These are phyloP conservation scores for Trypoxylon attenuatum DNA, from an alignment of 2,888 invertebrate genomes.

Conservation along the genomic window DNA sequence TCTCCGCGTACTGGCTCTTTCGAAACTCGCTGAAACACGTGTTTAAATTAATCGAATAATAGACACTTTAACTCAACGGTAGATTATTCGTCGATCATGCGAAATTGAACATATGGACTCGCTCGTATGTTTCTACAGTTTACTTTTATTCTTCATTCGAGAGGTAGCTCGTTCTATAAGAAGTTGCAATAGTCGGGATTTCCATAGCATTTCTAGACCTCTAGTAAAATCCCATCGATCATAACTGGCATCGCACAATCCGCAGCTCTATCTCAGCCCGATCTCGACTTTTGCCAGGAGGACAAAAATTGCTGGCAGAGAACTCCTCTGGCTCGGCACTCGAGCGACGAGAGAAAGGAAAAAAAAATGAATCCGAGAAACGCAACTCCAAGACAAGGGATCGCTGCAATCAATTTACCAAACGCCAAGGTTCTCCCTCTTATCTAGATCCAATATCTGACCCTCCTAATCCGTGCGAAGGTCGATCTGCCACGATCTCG, in stretches of 20 bases:
- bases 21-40: no score
- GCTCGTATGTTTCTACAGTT: background rate
- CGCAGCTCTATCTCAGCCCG: constrained; percentile 21
- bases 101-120: background rate
- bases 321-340: background rate
- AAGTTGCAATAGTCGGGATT: background rate
- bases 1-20: no score
- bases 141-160: background rate
- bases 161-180: no score
- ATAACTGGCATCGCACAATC: constrained; percentile 29
- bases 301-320: constrained; percentile 32
- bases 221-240: constrained; percentile 39
- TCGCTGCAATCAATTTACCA: constrained; percentile 40
- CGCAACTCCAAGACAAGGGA: constrained; percentile 2
- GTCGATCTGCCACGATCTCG: constrained; percentile 41
- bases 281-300: constrained; percentile 46
- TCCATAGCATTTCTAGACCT: background rate
- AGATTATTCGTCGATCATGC: no score
- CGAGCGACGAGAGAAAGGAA: constrained; percentile 2
- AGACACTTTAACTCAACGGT: no score
- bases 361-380: background rate
- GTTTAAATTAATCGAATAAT: no score
- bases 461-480: constrained; percentile 58
- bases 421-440: constrained; percentile 26
- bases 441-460: constrained; percentile 72